These are phyloP conservation scores for Cebidichthys violaceus DNA, from an alignment of 2,113 vertebrate species.

Conservation along the genomic window DNA sequence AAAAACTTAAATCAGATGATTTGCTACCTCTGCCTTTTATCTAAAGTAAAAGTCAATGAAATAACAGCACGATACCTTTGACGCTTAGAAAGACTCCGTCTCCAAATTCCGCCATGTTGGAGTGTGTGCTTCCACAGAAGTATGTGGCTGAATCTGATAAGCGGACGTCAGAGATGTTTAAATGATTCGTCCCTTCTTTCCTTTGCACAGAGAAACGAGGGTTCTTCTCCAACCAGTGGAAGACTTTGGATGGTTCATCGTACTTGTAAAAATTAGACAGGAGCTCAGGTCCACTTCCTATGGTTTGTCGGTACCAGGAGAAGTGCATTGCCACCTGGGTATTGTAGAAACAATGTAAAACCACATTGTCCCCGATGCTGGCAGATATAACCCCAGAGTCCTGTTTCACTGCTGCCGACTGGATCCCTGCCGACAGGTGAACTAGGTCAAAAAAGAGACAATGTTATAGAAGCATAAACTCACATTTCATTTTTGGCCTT, in stretches of 20 bases:
- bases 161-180: constrained; percentile 52
- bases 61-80: constrained; percentile 53
- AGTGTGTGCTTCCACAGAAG: constrained; percentile 74
- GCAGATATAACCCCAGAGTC: constrained; percentile 40
- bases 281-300: constrained; percentile 60
- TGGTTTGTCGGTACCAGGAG: constrained; percentile 73
- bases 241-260: constrained; percentile 16
- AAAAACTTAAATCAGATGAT: not conserved
- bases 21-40: not conserved
- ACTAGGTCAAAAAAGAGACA: not conserved
- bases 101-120: constrained; percentile 71
- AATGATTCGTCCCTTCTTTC: constrained; percentile 33
- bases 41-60: not conserved
- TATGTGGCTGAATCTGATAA: constrained; percentile 69
- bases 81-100: constrained; percentile 69
- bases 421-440: constrained; percentile 28
- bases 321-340: constrained; percentile 69
- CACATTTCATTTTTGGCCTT: not conserved
- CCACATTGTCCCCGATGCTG: constrained; percentile 57
- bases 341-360: constrained; percentile 60
- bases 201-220: constrained; percentile 59
- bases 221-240: constrained; percentile 42
- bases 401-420: constrained; percentile 18
- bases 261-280: constrained; percentile 72
- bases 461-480: not conserved